These are phyloP conservation scores for Anthrax anthrax DNA, from an alignment of 2,888 invertebrate genomes.

Conservation along the genomic window DNA sequence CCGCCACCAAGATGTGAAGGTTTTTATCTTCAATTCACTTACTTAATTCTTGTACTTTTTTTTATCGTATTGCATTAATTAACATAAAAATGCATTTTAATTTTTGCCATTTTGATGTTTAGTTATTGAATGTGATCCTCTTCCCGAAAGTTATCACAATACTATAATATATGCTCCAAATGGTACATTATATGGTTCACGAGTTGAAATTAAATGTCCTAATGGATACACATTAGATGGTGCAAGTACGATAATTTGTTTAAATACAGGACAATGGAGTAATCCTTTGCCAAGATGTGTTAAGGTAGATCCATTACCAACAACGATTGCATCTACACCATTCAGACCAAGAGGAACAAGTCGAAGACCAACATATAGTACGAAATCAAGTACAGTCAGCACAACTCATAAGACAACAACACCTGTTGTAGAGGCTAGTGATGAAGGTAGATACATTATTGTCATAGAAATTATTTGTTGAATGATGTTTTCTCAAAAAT, in stretches of 20 bases:
- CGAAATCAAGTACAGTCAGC: slow-evolving; percentile 17
- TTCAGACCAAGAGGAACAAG: slow-evolving; percentile 30
- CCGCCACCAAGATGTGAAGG: slow-evolving; percentile 81
- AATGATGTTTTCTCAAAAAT: too few relatives aligned
- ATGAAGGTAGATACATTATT: slow-evolving; percentile 22
- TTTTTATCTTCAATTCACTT: slow-evolving; percentile 21
- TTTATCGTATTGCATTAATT: background rate
- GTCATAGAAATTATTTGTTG: too few relatives aligned
- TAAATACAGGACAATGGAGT: slow-evolving; percentile 67
- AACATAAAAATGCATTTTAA: background rate
- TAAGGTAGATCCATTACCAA: slow-evolving; percentile 40
- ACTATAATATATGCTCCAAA: slow-evolving; percentile 47
- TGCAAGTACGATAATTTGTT: slow-evolving; percentile 49
- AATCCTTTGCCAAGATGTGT: slow-evolving; percentile 60
- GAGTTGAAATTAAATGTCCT: slow-evolving; percentile 61
- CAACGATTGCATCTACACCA: slow-evolving; percentile 22
- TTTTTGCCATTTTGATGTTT: slow-evolving; percentile 11
- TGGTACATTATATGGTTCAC: slow-evolving; percentile 51
- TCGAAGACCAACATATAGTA: background rate
- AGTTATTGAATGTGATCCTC: slow-evolving; percentile 61
- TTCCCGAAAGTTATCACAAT: slow-evolving; percentile 41
- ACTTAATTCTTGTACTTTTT: background rate
- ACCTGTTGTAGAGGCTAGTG: slow-evolving; percentile 26
- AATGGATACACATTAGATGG: slow-evolving; percentile 56
- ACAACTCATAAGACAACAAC: slow-evolving; percentile 19